Evolutionary conservation across 2,888 invertebrate species (phyloP).

Genomic region (Tenthredo livida): DNA sequence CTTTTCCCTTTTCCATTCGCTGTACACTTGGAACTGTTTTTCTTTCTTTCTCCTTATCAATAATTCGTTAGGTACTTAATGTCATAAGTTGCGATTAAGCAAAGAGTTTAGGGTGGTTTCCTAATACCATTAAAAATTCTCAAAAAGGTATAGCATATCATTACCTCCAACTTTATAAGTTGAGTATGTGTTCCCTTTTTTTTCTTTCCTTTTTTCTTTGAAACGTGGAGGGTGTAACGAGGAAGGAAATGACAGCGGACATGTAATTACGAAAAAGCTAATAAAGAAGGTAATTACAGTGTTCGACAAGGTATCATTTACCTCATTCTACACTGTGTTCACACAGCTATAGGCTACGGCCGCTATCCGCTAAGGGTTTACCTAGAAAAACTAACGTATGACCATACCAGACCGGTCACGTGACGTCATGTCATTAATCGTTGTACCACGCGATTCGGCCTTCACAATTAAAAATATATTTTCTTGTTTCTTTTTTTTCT

Average conservation of each 20-base stretch:
- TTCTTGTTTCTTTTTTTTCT: too few species aligned
- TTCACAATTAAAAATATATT: constrained; percentile 15
- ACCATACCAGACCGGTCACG: constrained; percentile 2
- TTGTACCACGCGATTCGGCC: constrained; percentile 24
- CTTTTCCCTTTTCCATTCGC: too few species aligned
- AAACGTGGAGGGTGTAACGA: constrained; percentile 4
- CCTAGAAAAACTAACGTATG: neutral
- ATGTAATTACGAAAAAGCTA: constrained; percentile 35
- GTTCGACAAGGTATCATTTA: constrained; percentile 49
- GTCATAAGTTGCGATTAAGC: too few species aligned
- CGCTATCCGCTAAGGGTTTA: neutral
- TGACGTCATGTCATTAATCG: constrained; percentile 40
- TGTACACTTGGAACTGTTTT: too few species aligned
- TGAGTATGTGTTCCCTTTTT: neutral
- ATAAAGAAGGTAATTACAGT: constrained; percentile 48
- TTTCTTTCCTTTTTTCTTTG: neutral
- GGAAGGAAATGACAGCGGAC: constrained; percentile 8
- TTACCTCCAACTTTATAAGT: neutral
- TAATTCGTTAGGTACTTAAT: too few species aligned
- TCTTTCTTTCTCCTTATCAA: too few species aligned
- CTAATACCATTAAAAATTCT: neutral
- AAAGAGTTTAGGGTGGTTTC: too few species aligned
- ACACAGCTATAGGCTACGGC: neutral
- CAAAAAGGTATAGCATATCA: neutral
- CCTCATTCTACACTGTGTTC: constrained; percentile 30